Conservation (phyloP, 2,797 vertebrate genomes). For the Semaprochilodus insignis region DNA sequence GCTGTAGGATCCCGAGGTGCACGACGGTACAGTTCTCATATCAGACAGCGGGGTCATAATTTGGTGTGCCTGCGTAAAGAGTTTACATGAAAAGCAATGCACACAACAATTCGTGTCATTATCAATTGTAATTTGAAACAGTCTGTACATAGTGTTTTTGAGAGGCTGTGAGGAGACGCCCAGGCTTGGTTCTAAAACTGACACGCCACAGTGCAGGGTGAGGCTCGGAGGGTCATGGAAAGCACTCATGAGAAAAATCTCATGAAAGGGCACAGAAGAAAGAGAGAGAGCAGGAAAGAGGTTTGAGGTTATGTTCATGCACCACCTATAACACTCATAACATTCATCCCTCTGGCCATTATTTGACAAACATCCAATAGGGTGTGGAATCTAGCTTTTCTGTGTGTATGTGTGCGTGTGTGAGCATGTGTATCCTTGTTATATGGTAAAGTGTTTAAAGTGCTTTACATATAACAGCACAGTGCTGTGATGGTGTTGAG, state of each 20-base stretch:
- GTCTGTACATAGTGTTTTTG: neutral
- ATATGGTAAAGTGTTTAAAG: neutral
- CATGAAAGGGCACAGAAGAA: constrained; percentile 24
- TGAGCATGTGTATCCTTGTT: neutral
- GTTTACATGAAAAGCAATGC: too few relatives aligned
- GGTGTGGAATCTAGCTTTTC: constrained; percentile 17
- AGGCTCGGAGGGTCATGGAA: constrained; percentile 22
- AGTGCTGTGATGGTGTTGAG: neutral
- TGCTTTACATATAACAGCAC: neutral
- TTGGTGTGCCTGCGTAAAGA: too few relatives aligned
- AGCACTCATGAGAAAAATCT: constrained; percentile 26
- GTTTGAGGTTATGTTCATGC: constrained; percentile 40
- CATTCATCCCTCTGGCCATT: constrained; percentile 48
- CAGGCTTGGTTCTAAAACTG: neutral
- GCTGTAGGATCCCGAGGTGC: too few relatives aligned
- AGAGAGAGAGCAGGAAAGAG: constrained; percentile 20
- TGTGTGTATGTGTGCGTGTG: constrained; percentile 25
- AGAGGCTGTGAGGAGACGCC: neutral
- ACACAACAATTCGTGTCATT: too few relatives aligned
- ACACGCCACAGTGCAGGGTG: neutral
- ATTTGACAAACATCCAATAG: constrained; percentile 41
- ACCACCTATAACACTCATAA: constrained; percentile 44
- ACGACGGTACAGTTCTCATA: too few relatives aligned
- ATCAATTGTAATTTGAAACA: too few relatives aligned
- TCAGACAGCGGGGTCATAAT: too few relatives aligned